A percentile compares a stretch with the other conserved stretches of the same genome.
phyloP scores from a whole-genome alignment of 1,140 invertebrate genomes.

The Drosophila mauritiana region DNA sequence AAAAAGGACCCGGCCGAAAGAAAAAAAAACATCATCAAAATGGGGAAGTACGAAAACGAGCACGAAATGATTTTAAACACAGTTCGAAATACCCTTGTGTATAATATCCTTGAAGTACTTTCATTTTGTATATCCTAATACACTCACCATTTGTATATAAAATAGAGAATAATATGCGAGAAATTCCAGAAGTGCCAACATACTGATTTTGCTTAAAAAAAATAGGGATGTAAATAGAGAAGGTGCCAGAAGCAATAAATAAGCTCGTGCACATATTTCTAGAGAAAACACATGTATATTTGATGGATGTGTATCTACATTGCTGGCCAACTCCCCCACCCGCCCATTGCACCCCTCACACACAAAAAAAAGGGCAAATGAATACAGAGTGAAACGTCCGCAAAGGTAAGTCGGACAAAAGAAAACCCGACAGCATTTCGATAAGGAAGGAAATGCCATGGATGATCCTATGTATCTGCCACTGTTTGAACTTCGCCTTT shows the following conservation, averaged over 20 bases:
- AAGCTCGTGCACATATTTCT: background rate
- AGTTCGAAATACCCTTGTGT: background rate
- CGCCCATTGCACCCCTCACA: background rate
- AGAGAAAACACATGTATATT: background rate
- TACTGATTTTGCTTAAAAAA: background rate
- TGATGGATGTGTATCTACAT: background rate
- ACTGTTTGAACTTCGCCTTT: slow-evolving; percentile 34
- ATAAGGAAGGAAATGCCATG: slow-evolving; percentile 42
- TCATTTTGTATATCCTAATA: rapidly evolving
- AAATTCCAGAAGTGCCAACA: no score
- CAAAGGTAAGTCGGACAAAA: slow-evolving; percentile 47
- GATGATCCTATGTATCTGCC: slow-evolving; percentile 26
- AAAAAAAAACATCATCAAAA: slow-evolving; percentile 26
- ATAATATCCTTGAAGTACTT: background rate
- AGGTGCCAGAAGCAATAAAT: no score
- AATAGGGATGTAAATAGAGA: no score
- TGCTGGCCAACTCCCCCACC: background rate
- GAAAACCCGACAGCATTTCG: slow-evolving; percentile 24
- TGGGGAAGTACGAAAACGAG: background rate
- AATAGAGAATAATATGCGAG: no score
- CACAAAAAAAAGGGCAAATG: background rate
- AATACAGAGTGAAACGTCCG: slow-evolving; percentile 6
- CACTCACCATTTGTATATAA: no score
- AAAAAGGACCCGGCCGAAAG: slow-evolving; percentile 39
- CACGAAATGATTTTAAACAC: background rate